phyloP scores from a whole-genome alignment of 2,113 vertebrate species.

The Amblyopsis rosae region DNA sequence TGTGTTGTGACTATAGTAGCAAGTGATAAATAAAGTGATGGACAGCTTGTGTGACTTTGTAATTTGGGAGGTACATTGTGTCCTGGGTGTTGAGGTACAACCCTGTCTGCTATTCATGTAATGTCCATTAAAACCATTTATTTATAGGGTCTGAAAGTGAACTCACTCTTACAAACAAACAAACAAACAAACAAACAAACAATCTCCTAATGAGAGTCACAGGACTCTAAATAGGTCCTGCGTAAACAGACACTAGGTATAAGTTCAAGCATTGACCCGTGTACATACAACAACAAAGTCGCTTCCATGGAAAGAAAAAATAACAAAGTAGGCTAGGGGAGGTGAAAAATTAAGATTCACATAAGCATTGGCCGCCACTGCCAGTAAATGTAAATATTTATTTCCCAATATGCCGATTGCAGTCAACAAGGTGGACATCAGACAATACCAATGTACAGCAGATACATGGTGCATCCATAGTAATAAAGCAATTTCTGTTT shows the following conservation, averaged over 20 bases:
- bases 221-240: neutral
- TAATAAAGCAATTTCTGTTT: slow-evolving; percentile 7
- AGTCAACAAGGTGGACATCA: too few species aligned
- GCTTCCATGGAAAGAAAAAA: slow-evolving; percentile 18
- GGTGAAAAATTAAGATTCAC: slow-evolving; percentile 10
- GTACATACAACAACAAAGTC: slow-evolving; percentile 15
- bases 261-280: neutral
- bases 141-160: slow-evolving; percentile 49
- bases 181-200: neutral
- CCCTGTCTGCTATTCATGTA: slow-evolving; percentile 33
- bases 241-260: slow-evolving; percentile 2
- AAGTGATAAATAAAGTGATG: neutral
- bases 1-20: neutral
- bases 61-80: neutral
- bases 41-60: slow-evolving; percentile 2
- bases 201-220: slow-evolving; percentile 32
- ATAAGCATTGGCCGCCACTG: too few species aligned
- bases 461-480: neutral
- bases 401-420: too few species aligned
- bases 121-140: slow-evolving; percentile 50
- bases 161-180: slow-evolving; percentile 6
- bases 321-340: slow-evolving; percentile 44
- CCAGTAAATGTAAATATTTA: too few species aligned
- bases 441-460: too few species aligned
- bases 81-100: slow-evolving; percentile 10